Base-by-base conservation (phyloP, 2,797 vertebrate species). In the Chrysolophus pictus region DNA sequence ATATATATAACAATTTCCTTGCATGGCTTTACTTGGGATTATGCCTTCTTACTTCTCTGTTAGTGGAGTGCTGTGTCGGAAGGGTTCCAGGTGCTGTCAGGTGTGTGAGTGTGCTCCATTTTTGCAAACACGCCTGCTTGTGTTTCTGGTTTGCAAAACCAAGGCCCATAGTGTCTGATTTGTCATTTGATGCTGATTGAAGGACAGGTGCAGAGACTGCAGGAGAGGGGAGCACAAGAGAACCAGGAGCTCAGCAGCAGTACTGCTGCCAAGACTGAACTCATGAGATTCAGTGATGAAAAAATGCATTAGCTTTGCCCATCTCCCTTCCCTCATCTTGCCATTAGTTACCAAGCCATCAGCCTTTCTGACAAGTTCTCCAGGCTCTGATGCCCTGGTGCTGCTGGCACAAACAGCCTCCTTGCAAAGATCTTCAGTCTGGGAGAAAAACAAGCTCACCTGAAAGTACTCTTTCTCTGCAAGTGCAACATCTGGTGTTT, bases 1-100 rank as follows among this genome's bases (percentile, higher is more conserved):
- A 89, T 81, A 44, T 8, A 53, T 15, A 59, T 58, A 19, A 83
- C 39, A 23, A 17, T 74, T 92, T 93, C 77, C 84, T 91, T 0
- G 0, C 64, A 60, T 82, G 62, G 79, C 81, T 94, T 93, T 56
- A 73, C 87, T 49, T 73, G 79, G 56, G 73, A 89, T 88, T 85
- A 10, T 13, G 19, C 33, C 75, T 90, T 49, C 37, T 77, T 69
- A 62, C 4, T 9, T 33, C 64, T 90, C 55, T n/a, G 81, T 93
- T 41, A 1, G 1, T 56, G 49, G 55, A 83, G 53, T 13, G 19
- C 35, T 21, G 12, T 56, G 28, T 56, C 49, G 65, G 87, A 58
- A 59, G 0, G 1, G 55, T 53, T 78, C 91, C 90, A 91, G 70
- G 84, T 87, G 46, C 78, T 67, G 49, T 55, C 55, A 44, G n/a